These are phyloP conservation scores for Ferrisia virgata DNA, from an alignment of 2,888 invertebrate genomes.

Conservation along the genomic window DNA sequence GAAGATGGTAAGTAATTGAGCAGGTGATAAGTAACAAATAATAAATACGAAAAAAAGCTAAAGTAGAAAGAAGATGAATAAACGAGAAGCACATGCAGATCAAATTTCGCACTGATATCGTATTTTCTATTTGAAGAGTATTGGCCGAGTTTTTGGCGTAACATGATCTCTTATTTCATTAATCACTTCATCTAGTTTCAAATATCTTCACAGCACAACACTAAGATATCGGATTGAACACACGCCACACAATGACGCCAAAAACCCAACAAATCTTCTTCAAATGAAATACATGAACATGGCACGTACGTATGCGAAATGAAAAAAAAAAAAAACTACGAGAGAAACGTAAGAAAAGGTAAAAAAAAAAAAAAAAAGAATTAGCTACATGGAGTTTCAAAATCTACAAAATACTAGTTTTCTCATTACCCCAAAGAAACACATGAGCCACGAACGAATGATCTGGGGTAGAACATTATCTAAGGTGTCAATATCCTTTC, in stretches of 20 bases:
- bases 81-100: background rate
- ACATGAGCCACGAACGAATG: conserved; percentile 64
- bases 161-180: background rate
- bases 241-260: background rate
- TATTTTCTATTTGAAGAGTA: background rate
- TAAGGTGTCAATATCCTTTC: conserved; percentile 68
- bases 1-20: background rate
- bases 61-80: background rate
- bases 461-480: conserved; percentile 60
- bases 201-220: background rate
- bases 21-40: background rate
- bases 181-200: background rate
- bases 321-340: conserved; percentile 2
- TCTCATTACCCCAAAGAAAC: conserved; percentile 48
- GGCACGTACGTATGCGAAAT: background rate
- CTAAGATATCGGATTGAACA: background rate
- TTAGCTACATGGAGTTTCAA: conserved; percentile 47
- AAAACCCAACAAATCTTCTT: background rate
- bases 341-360: background rate
- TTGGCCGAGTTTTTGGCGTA: background rate
- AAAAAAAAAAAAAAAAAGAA: conserved; percentile 24
- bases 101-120: background rate
- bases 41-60: background rate
- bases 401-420: conserved; percentile 47
- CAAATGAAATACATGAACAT: background rate